Evolutionary conservation across 1,140 invertebrate genomes (phyloP), one percentile per base, ranked within the genome.

Genomic region (Habropoda laboriosa): DNA sequence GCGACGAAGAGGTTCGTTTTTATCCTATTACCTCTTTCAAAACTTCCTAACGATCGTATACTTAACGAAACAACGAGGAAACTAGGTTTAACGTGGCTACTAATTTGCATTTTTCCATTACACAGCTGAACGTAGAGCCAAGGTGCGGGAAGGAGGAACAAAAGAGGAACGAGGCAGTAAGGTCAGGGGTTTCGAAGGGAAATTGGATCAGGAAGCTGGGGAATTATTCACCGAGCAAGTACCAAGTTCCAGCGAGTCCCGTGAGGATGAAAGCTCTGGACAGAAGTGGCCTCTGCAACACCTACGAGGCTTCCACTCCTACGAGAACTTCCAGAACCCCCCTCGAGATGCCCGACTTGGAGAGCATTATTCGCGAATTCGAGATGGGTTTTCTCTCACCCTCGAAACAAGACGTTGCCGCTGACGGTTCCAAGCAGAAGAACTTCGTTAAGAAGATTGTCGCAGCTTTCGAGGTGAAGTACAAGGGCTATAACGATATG

Each of bases 401-500:
- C 7, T 71, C 70, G 42, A 80, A 60, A n/a, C 60, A 35, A 2
- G 24, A 61, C 2, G 27, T 7, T 3, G 18, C 5, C n/a, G 4
- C 7, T 0, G 27, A 81, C 3, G 47, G 40, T 16, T 24, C 12
- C 16, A 71, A 30, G 24, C 70, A 58, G 32, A 72, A n/a, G 1
- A 68, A 60, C 40, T 89, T 89, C n/a, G 90, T 91, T 0, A 89
- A 87, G 73, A 88, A 80, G 45, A 82, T 90, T 4, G 85, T 91
- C 1, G 85, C 87, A 4, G 85, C 86, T 3, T 87, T 88, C 60
- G 90, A 91, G 27, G 64, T 81, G 40, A 89, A 81, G 18, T 87
- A 79, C 53, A 82, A 82, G 60, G 12, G 3, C 13, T 42, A 40
- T 27, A 51, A 61, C 49, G 24, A 71, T 0, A 5, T 38, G 6